Conservation (phyloP, 2,113 vertebrate genomes). For the Sarotherodon lohbergeri region DNA sequence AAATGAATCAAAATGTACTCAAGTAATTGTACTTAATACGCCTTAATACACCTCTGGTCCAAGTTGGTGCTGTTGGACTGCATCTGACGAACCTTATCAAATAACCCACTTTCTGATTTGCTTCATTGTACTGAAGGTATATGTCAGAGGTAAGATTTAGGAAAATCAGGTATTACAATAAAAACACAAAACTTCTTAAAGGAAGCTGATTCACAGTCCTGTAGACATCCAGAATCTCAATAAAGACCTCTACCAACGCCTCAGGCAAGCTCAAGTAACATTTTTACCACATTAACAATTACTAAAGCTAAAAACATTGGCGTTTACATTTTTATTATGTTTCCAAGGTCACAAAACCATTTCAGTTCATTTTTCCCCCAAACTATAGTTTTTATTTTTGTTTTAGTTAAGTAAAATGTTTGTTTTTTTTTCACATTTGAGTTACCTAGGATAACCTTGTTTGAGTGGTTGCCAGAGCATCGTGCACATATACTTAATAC, state of each 20-base stretch:
- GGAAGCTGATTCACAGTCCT: not conserved
- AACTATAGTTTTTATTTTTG: not conserved
- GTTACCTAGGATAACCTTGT: not conserved
- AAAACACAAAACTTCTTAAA: not conserved
- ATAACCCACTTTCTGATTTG: not conserved
- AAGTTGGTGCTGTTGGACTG: not conserved
- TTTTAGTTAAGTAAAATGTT: not conserved
- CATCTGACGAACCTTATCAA: not conserved
- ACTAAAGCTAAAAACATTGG: not conserved
- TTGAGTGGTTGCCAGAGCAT: not conserved
- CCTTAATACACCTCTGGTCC: not conserved
- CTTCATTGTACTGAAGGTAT: not conserved
- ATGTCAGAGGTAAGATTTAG: not conserved
- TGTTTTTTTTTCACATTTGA: not conserved
- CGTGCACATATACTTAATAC: not conserved
- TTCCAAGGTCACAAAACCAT: not conserved
- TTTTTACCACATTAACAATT: not conserved
- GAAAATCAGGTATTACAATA: not conserved
- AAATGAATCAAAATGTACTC: not conserved
- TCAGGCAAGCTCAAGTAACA: not conserved
- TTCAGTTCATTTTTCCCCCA: not conserved
- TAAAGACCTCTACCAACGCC: not conserved
- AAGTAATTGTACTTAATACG: not conserved
- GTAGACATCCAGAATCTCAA: not conserved
- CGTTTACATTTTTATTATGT: not conserved